Evolutionary conservation across 1,140 invertebrate genomes (phyloP), one percentile per base, ranked within the genome.

Genomic region (Drosophila kohkoa): DNA sequence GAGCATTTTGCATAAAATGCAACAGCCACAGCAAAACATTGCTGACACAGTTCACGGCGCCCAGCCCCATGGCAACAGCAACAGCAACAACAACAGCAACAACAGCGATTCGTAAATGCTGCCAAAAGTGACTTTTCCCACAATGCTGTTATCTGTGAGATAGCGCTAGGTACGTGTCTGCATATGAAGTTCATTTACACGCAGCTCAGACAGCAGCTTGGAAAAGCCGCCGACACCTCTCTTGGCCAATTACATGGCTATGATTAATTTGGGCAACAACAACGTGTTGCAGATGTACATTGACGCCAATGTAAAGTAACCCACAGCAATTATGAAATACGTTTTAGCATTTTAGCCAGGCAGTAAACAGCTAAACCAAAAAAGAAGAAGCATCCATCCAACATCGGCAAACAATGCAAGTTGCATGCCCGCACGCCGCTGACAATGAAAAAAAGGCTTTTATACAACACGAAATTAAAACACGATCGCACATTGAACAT

Each of bases 381-480:
- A 25, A 35, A 43, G 49, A 13, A 35, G 59, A 74, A 83, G 81
- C 73, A 72, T 25, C 66, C 65, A 63, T 57, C 66, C 65, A 62
- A 74, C 48, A 41, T 60, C n/a, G 59, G 30, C 51, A 62, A 68
- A 68, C 67, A 77, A 73, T 67, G 73, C 63, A 72, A 71, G 77
- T 88, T 88, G 85, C 83, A 88, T 88, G 83, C 83, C 83, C 83
- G 83, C 83, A 88, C 83, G 85, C 71, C 71, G 77, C 85, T 88
- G 85, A 88, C 85, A 88, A 85, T 89, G 85, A 88, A 88, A 59
- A 25, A 43, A 69, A 57, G 77, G 60, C 46, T 63, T 81, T 88
- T 88, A 80, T 80, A 89, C 85, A 88, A 88, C 85, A 88, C 81
- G 85, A 88, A 88, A 88, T 89, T 88, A 88, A 88, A 88, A 88